phyloP scores from a whole-genome alignment of 64 coral and sea anemone genomes.

The Acropora tenuis region DNA sequence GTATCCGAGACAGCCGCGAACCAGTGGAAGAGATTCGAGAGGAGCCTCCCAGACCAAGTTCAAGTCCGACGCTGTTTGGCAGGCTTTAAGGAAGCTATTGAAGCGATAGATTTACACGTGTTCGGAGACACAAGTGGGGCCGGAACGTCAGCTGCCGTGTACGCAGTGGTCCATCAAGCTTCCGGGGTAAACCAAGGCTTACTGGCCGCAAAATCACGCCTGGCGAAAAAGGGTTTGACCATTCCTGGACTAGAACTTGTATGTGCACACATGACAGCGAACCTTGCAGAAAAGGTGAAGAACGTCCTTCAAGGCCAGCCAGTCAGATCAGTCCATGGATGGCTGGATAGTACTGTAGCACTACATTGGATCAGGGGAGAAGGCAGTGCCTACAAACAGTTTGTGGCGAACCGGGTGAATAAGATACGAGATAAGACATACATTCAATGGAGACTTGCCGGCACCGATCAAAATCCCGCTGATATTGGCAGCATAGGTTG shows the following conservation, averaged over 20 bases:
- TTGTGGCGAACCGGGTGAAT: constrained; percentile 60
- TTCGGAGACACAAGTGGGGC: not conserved
- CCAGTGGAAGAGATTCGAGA: constrained; percentile 21
- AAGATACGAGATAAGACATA: constrained; percentile 36
- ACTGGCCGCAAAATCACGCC: constrained; percentile 28
- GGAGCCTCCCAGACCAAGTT: constrained; percentile 16
- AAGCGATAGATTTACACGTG: not conserved
- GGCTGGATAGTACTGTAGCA: constrained; percentile 69
- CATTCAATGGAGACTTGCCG: constrained; percentile 57
- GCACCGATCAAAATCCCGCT: constrained; percentile 42
- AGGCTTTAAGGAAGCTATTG: not conserved
- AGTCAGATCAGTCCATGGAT: constrained; percentile 37
- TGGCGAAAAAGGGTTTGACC: constrained; percentile 42
- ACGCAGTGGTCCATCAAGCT: constrained; percentile 34
- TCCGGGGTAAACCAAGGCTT: constrained; percentile 3
- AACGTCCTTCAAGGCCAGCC: not conserved
- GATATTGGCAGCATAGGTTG: constrained; percentile 59
- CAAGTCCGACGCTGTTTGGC: not conserved
- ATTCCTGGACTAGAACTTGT: constrained; percentile 52
- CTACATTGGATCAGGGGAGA: constrained; percentile 56
- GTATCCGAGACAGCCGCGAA: not conserved
- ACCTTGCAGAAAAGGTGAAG: constrained; percentile 49
- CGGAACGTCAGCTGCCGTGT: constrained; percentile 37
- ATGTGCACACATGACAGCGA: not conserved
- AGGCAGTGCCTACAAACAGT: not conserved